These are phyloP conservation scores for Dascyllus trimaculatus DNA, from an alignment of 2,113 vertebrate genomes.

Conservation along the genomic window DNA sequence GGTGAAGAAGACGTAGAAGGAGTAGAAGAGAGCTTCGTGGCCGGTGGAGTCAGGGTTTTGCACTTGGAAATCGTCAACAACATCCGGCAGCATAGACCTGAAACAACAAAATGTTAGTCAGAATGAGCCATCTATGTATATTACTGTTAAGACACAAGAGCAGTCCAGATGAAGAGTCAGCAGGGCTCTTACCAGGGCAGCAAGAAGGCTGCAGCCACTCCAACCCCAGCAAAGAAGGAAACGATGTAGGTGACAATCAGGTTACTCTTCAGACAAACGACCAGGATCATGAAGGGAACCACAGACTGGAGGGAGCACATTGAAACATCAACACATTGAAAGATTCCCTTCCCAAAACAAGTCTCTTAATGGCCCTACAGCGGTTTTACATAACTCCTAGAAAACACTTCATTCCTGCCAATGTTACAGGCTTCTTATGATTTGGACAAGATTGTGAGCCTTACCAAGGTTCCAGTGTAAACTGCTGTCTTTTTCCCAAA, in stretches of 20 bases:
- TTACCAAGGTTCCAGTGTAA: slow-evolving; percentile 92
- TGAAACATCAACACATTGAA: not conserved
- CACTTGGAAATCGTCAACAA: slow-evolving; percentile 95
- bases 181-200: slow-evolving; percentile 90
- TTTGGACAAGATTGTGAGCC: slow-evolving; percentile 39
- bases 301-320: slow-evolving; percentile 84
- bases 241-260: slow-evolving; percentile 90
- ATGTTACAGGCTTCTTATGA: not conserved
- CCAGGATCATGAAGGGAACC: slow-evolving; percentile 92
- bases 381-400: not conserved
- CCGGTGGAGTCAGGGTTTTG: slow-evolving; percentile 88
- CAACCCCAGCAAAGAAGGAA: slow-evolving; percentile 90
- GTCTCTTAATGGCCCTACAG: not conserved
- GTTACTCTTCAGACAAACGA: slow-evolving; percentile 89
- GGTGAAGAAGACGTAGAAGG: slow-evolving; percentile 99
- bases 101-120: not conserved
- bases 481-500: slow-evolving; percentile 97
- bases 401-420: not conserved
- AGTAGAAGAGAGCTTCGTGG: slow-evolving; percentile 97
- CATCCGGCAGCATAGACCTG: slow-evolving; percentile 98
- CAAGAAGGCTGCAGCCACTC: slow-evolving; percentile 94
- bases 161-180: not conserved
- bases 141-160: not conserved
- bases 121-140: not conserved
- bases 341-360: not conserved